phyloP scores from a whole-genome alignment of 2,113 vertebrate genomes.

The Clupea harengus region DNA sequence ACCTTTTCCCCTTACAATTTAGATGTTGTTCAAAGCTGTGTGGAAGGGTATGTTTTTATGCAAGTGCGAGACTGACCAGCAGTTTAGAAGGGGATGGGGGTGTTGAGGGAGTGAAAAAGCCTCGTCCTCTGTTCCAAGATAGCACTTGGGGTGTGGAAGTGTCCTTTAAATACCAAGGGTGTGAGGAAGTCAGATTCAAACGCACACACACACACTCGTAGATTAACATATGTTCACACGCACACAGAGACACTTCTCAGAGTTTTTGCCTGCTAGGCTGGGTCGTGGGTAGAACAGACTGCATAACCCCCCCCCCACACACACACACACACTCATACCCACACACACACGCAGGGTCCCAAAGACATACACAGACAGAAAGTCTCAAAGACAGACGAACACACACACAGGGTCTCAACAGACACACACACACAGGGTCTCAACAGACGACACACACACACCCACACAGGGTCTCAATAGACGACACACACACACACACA shows the following conservation, averaged over 20 bases:
- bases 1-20: neutral
- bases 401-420: neutral
- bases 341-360: too few relatives aligned
- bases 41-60: neutral
- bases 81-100: neutral
- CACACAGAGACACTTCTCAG: constrained; percentile 1
- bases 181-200: neutral
- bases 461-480: neutral
- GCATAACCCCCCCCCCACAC: neutral
- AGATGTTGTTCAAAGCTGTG: neutral
- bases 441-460: neutral
- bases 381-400: neutral
- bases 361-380: neutral
- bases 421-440: neutral
- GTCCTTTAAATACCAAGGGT: constrained; percentile 6
- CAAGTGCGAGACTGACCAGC: constrained; percentile 11
- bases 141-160: constrained; percentile 4
- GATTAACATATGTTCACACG: neutral
- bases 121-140: neutral
- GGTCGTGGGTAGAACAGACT: neutral
- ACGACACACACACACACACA: neutral
- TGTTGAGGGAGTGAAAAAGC: neutral
- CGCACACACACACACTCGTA: constrained; percentile 2
- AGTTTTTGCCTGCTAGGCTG: neutral
- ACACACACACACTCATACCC: neutral